A percentile compares a stretch with the other conserved stretches of the same genome.
Conservation (phyloP, 2,888 invertebrate species). For the Acanthoscelides obtectus region DNA sequence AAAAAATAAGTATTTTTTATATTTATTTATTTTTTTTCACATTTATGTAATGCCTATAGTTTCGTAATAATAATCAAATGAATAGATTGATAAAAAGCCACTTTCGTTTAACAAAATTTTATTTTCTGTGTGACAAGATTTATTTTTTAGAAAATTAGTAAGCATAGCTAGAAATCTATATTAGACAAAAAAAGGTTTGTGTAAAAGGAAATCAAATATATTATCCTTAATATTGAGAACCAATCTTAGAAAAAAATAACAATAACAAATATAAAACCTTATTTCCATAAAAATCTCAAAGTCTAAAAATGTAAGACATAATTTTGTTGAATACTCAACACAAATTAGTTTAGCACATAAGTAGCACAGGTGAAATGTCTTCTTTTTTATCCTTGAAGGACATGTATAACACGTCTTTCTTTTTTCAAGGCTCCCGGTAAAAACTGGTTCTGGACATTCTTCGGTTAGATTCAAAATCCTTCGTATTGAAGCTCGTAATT, state of each 20-base stretch:
- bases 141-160: no score
- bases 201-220: background rate
- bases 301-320: background rate
- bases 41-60: background rate
- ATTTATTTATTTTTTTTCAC: background rate
- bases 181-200: background rate
- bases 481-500: background rate
- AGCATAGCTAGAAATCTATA: background rate
- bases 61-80: no score
- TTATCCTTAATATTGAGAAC: background rate
- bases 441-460: background rate
- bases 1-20: background rate
- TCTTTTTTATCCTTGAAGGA: background rate
- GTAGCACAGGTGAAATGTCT: background rate
- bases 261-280: background rate
- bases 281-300: background rate
- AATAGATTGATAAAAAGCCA: no score
- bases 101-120: background rate
- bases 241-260: background rate
- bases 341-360: no score
- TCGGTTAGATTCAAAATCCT: constrained; percentile 2
- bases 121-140: no score
- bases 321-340: background rate
- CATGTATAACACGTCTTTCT: no score
- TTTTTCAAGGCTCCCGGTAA: background rate